Evolutionary conservation across 2,113 vertebrate species (phyloP).

Genomic region (Gavia stellata): DNA sequence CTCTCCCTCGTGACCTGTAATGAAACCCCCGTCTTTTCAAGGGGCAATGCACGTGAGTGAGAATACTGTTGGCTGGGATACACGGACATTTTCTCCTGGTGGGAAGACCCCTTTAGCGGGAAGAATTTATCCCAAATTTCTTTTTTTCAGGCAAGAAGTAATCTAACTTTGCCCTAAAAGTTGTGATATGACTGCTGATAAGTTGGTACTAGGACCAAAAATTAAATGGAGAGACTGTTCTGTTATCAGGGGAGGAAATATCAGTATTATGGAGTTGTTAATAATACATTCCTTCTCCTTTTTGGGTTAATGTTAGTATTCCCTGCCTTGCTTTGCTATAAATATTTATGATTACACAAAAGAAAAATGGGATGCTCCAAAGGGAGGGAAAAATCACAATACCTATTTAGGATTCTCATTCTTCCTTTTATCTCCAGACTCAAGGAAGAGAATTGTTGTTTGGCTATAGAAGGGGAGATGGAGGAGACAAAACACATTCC

Average conservation of each 20-base stretch:
- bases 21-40: neutral
- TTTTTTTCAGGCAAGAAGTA: neutral
- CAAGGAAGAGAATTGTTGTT: neutral
- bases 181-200: neutral
- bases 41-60: neutral
- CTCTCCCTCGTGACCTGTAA: neutral
- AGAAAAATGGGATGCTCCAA: slow-evolving; percentile 25
- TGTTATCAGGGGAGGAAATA: neutral
- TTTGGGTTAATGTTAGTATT: slow-evolving; percentile 18
- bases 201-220: neutral
- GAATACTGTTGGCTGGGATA: neutral
- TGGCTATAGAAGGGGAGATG: neutral
- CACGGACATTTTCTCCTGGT: neutral
- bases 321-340: slow-evolving; percentile 1
- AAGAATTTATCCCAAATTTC: neutral
- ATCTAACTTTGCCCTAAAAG: neutral
- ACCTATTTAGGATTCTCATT: neutral
- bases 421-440: neutral
- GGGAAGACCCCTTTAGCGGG: neutral
- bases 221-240: neutral
- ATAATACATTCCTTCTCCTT: slow-evolving; percentile 11
- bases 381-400: neutral
- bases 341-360: slow-evolving; percentile 50
- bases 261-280: neutral
- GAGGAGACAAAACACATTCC: neutral